Percentiles rank a stretch among this genome's conserved stretches.
Conservation (phyloP, 2,113 vertebrate species). For the Picathartes gymnocephalus region DNA sequence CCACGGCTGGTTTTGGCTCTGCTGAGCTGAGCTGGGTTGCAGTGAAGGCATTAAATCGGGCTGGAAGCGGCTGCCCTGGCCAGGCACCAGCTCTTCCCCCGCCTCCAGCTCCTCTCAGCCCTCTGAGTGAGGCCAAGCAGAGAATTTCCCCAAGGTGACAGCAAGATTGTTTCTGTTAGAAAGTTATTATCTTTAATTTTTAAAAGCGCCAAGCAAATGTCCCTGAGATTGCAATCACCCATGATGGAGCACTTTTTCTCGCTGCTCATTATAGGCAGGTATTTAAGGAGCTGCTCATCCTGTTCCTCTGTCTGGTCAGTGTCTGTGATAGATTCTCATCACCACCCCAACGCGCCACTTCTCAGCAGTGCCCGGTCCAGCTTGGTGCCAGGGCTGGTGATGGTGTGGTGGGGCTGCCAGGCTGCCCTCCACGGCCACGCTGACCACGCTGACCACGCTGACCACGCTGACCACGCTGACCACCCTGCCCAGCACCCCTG, state of each 20-base stretch:
- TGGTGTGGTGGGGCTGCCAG: neutral
- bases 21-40: neutral
- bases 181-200: slow-evolving; percentile 63
- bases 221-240: slow-evolving; percentile 53
- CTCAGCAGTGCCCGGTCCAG: rapidly evolving
- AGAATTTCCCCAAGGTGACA: slow-evolving; percentile 61
- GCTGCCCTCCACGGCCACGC: rapidly evolving
- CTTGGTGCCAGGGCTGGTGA: neutral
- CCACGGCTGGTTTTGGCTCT: neutral
- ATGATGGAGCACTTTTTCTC: slow-evolving; percentile 50
- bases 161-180: slow-evolving; percentile 59
- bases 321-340: slow-evolving; percentile 16
- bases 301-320: slow-evolving; percentile 27
- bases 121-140: slow-evolving; percentile 29
- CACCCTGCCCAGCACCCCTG: neutral
- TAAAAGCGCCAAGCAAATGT: slow-evolving; percentile 54
- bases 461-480: rapidly evolving
- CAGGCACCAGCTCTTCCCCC: neutral
- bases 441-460: rapidly evolving
- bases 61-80: neutral
- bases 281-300: slow-evolving; percentile 50
- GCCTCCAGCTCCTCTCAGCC: neutral
- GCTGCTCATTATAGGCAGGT: slow-evolving; percentile 2
- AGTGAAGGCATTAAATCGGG: neutral
- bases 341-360: neutral